phyloP scores from a whole-genome alignment of 35 echinoderm and acorn worm species.

The Heliocidaris tuberculata region DNA sequence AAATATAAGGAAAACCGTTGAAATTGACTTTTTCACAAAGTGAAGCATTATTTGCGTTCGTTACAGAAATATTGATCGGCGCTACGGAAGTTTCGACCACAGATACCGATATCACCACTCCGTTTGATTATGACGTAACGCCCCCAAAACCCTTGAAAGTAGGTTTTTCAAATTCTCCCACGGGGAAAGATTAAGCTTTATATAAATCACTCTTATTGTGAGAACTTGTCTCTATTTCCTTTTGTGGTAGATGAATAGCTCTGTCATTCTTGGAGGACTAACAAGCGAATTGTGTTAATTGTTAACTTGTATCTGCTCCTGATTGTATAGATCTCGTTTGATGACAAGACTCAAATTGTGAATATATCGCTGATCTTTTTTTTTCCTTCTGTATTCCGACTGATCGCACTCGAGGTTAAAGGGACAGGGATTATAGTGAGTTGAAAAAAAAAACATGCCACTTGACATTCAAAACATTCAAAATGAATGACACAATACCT shows the following conservation, averaged over 20 bases:
- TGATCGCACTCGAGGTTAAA: neutral
- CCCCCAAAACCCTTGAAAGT: neutral
- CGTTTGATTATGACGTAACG: neutral
- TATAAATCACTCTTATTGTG: neutral
- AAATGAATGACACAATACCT: too few species aligned
- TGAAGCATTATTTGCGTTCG: neutral
- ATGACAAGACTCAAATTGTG: neutral
- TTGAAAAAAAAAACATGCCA: too few species aligned
- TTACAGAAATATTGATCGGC: neutral
- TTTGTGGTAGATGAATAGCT: neutral
- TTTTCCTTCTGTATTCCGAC: neutral
- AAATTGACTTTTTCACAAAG: too few species aligned
- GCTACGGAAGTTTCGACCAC: neutral
- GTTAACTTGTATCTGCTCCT: neutral
- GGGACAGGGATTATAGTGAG: neutral
- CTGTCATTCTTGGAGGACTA: neutral
- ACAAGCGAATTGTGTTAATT: constrained; percentile 7
- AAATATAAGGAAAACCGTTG: too few species aligned
- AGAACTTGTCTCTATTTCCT: neutral
- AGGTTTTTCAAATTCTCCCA: neutral
- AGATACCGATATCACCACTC: neutral
- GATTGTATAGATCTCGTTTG: neutral
- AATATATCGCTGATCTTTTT: neutral
- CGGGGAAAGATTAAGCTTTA: neutral
- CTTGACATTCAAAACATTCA: too few species aligned